Conservation (phyloP, 2,888 invertebrate genomes). For the Meloe dianella region DNA sequence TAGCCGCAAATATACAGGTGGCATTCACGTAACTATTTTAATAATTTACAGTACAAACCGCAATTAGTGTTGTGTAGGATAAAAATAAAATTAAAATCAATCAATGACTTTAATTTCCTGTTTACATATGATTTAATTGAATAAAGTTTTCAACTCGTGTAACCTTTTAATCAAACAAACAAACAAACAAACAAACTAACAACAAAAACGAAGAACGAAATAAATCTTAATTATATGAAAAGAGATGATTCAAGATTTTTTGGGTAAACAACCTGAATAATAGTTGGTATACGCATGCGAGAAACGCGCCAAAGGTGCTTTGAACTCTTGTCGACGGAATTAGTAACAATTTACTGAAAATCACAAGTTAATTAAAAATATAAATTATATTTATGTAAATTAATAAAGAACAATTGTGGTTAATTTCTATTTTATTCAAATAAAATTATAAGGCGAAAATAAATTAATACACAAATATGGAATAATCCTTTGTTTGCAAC, state of each 20-base stretch:
- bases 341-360: background rate
- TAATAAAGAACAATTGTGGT: background rate
- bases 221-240: background rate
- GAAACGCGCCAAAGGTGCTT: constrained; percentile 1
- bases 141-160: background rate
- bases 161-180: background rate
- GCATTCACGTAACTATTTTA: too few species aligned
- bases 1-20: too few species aligned
- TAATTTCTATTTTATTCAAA: background rate
- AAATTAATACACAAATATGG: background rate
- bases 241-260: constrained; percentile 6
- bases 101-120: background rate
- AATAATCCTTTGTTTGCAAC: background rate
- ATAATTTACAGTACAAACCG: background rate
- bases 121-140: background rate
- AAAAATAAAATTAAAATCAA: background rate
- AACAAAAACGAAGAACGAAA: background rate
- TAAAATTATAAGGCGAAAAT: background rate
- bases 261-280: background rate
- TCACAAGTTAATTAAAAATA: background rate
- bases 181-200: too few species aligned
- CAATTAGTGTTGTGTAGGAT: background rate
- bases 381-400: background rate
- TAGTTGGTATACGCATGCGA: constrained; percentile 3
- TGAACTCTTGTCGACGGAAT: background rate